phyloP scores from a whole-genome alignment of 2,113 vertebrate genomes.

The Sterna hirundo region DNA sequence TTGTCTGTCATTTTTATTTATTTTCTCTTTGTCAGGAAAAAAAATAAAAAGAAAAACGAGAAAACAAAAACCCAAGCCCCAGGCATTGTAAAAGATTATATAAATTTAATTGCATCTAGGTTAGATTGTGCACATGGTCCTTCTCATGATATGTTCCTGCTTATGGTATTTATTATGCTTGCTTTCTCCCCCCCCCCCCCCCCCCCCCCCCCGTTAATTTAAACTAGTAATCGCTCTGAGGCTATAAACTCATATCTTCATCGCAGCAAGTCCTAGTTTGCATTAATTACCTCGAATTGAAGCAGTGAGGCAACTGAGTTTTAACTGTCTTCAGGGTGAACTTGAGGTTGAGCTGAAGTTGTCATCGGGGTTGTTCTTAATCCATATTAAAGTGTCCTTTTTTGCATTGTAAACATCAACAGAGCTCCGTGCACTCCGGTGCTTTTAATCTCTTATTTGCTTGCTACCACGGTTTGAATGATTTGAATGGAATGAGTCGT shows the following conservation, averaged over 20 bases:
- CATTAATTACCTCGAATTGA: slow-evolving; percentile 45
- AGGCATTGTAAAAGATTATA: neutral
- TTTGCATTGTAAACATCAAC: neutral
- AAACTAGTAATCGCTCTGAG: slow-evolving; percentile 27
- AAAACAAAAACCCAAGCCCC: neutral
- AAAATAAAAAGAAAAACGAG: neutral
- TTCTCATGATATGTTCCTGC: neutral
- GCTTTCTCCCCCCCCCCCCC: too few species aligned
- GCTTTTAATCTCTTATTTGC: neutral
- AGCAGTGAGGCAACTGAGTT: neutral
- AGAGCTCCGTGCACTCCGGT: neutral
- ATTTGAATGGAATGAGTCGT: neutral
- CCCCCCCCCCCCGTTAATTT: neutral
- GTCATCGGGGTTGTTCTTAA: neutral
- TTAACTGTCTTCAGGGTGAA: slow-evolving; percentile 24
- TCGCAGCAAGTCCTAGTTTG: slow-evolving; percentile 31
- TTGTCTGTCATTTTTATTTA: neutral
- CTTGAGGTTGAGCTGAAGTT: slow-evolving; percentile 1
- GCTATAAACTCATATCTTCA: slow-evolving; percentile 22
- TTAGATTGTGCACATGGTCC: neutral
- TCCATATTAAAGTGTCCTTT: neutral
- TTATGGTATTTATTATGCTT: neutral
- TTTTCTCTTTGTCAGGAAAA: neutral
- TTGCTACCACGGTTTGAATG: neutral
- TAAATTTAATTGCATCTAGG: neutral